Base-by-base conservation (phyloP, 1,140 invertebrate genomes). In the Globodera ellingtonae region DNA sequence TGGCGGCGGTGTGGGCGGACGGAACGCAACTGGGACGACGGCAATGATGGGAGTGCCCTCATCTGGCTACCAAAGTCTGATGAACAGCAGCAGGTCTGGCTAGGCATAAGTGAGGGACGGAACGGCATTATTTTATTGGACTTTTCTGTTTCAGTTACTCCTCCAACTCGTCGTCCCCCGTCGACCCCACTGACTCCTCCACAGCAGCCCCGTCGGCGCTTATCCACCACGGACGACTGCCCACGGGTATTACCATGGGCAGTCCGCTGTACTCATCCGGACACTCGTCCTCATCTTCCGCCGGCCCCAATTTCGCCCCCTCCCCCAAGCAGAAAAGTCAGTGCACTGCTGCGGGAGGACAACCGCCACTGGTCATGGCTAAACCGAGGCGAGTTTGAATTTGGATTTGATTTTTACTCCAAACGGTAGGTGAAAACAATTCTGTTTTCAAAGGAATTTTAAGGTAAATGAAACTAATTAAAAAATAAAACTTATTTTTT, bases 61-160 rank as follows among this genome's bases (percentile, higher is more conserved):
- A 9, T 86, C 84, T 21, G 84, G 84, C 48, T 85, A 85, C 70
- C 84, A 85, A 50, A 85, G 84, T 52, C 84, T 81, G 62, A 87
- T 86, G 78, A 84, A 85, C 75, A 86, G 84, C 70, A 83, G 81
- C 62, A 77, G 75, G 59, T 81, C 15, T 13, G 35, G 8, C 46
- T 21, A 79, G n/a, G 15, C 7, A 50, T 66, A 1, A 79, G 46
- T 78, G 46, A 70, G 8, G 35, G 47, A 47, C 15, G 48, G 46
- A 77, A 13, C 18, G 56, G 10, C 48, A n/a, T n/a, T 3, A 35
- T 3, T 35, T 35, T 35, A 35, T 35, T 35, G 35, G 35, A 35
- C 35, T 50, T 47, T 72, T 18, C 72, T 74, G 24, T 10, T 74
- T 52, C 21, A 77, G 75, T 47, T 77, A 77, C 69, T 77, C 75